A percentile compares a stretch with the other conserved stretches of the same genome.
Evolutionary conservation across 2,888 invertebrate genomes (phyloP).

Genomic region (Meganola albula): DNA sequence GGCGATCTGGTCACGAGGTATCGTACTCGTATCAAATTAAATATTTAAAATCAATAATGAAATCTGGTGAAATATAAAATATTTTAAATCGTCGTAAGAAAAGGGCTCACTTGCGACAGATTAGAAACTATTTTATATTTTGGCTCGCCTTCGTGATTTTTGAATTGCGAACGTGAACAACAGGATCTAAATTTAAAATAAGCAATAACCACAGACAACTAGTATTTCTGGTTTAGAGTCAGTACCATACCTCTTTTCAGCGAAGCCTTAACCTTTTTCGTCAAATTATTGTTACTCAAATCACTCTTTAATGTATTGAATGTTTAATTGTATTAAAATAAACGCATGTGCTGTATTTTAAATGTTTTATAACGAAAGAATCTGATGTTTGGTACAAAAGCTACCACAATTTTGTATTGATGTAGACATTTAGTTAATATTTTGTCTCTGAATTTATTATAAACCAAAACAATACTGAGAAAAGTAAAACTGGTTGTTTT

Average conservation of each 20-base stretch:
- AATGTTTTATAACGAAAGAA: slow-evolving; percentile 50
- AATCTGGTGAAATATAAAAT: slow-evolving; percentile 44
- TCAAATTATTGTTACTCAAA: slow-evolving; percentile 50
- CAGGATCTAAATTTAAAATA: slow-evolving; percentile 34
- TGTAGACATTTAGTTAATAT: too few species aligned
- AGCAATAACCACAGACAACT: slow-evolving; percentile 6
- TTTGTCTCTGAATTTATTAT: too few species aligned
- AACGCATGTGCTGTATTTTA: slow-evolving; percentile 59
- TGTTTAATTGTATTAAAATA: slow-evolving; percentile 43
- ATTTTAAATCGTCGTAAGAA: slow-evolving; percentile 39
- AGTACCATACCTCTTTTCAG: slow-evolving; percentile 20
- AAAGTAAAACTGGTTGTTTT: slow-evolving; percentile 58
- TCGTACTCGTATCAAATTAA: slow-evolving; percentile 20
- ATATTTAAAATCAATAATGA: slow-evolving; percentile 17
- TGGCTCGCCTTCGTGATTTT: slow-evolving; percentile 26
- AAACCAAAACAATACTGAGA: too few species aligned
- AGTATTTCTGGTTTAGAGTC: slow-evolving; percentile 2
- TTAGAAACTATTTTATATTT: slow-evolving; percentile 51
- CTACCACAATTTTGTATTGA: too few species aligned
- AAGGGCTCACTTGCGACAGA: slow-evolving; percentile 61
- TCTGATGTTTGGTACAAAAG: slow-evolving; percentile 34
- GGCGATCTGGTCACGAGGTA: slow-evolving; percentile 29
- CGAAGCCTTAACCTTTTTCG: slow-evolving; percentile 30
- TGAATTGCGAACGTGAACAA: slow-evolving; percentile 19
- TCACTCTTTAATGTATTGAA: slow-evolving; percentile 38